Evolutionary conservation across 2,797 vertebrate genomes (phyloP).

Genomic region (Cuniculus paca): DNA sequence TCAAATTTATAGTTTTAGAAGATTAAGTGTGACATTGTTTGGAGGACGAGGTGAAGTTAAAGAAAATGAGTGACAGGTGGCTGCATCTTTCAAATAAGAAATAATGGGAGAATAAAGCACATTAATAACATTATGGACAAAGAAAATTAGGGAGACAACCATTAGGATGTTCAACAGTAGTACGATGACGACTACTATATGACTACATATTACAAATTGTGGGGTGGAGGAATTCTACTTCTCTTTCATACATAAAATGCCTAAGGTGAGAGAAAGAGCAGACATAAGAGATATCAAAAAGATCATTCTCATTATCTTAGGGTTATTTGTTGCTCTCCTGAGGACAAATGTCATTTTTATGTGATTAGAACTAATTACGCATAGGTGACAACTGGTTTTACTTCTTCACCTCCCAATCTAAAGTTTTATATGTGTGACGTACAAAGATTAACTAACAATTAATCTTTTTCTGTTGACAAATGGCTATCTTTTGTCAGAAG

Average conservation of each 20-base stretch:
- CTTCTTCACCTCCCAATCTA: constrained; percentile 47
- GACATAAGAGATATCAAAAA: not conserved
- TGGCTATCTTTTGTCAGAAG: constrained; percentile 36
- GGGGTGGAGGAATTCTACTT: not conserved
- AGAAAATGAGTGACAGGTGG: not conserved
- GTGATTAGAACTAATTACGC: constrained; percentile 67
- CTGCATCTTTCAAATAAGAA: not conserved
- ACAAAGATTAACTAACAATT: constrained; percentile 71
- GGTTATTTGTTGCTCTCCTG: not conserved
- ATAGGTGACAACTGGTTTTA: constrained; percentile 64
- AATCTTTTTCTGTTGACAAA: constrained; percentile 68
- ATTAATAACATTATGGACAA: not conserved
- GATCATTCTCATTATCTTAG: not conserved
- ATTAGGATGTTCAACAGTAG: not conserved
- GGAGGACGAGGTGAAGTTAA: not conserved
- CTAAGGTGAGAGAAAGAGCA: not conserved
- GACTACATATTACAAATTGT: not conserved
- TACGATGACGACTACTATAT: not conserved
- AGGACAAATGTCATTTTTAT: not conserved
- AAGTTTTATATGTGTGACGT: constrained; percentile 52
- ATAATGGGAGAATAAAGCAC: not conserved
- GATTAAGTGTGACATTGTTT: not conserved
- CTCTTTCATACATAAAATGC: not conserved
- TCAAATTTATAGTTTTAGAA: constrained; percentile 21
- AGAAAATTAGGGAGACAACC: not conserved